These are phyloP conservation scores for Caiman crocodilus DNA, from an alignment of 2,797 vertebrate species.

Conservation along the genomic window DNA sequence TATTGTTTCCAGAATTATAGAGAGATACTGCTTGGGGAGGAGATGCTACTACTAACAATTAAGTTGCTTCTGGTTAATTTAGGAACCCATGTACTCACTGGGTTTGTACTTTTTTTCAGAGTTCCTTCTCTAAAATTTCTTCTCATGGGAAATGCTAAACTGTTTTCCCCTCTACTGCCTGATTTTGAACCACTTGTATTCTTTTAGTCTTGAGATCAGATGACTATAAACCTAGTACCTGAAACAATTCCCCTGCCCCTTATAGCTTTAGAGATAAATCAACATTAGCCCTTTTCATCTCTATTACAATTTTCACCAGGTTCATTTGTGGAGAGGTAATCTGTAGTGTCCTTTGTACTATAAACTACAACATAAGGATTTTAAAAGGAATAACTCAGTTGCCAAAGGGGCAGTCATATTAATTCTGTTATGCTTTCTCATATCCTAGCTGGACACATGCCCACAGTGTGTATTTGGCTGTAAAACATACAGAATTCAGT, in stretches of 20 bases:
- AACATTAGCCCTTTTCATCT: slow-evolving; percentile 49
- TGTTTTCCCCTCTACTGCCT: not conserved
- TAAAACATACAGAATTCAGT: not conserved
- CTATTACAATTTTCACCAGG: slow-evolving; percentile 52
- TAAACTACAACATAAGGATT: slow-evolving; percentile 22
- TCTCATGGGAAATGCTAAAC: slow-evolving; percentile 55
- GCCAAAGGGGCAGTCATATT: not conserved
- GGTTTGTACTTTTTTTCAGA: no score
- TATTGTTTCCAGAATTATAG: not conserved
- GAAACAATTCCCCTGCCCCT: slow-evolving; percentile 50
- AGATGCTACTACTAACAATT: not conserved
- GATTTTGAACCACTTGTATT: not conserved
- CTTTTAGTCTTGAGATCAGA: slow-evolving; percentile 38
- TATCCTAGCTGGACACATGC: not conserved
- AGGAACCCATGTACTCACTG: not conserved
- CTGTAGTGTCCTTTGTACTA: slow-evolving; percentile 33
- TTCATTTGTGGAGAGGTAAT: slow-evolving; percentile 39
- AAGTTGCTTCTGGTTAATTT: not conserved
- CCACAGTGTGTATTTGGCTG: slow-evolving; percentile 6
- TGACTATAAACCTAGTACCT: slow-evolving; percentile 26
- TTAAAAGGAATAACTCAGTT: slow-evolving; percentile 20
- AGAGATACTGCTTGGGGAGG: not conserved
- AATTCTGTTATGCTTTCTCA: not conserved
- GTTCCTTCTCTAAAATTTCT: slow-evolving; percentile 40
- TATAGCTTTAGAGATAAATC: slow-evolving; percentile 33